Evolutionary conservation across 2,113 vertebrate species (phyloP).

Genomic region (Cyprinus carpio): DNA sequence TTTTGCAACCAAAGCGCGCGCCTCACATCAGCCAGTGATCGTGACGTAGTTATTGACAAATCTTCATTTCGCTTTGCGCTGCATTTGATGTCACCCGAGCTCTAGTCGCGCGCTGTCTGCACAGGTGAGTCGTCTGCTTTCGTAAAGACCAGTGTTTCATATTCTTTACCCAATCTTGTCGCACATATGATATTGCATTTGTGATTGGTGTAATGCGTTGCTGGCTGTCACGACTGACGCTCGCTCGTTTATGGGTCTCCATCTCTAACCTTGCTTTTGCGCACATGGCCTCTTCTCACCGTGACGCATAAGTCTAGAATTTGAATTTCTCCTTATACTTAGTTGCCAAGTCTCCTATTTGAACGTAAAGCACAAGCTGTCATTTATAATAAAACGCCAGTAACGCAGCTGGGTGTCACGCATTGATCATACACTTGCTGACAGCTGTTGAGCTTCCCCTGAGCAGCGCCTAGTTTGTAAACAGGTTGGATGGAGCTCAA

Average conservation of each 20-base stretch:
- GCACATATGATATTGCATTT: neutral
- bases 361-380: neutral
- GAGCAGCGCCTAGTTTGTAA: slow-evolving; percentile 21
- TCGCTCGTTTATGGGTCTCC: slow-evolving; percentile 28
- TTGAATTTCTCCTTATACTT: neutral
- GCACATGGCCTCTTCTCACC: slow-evolving; percentile 26
- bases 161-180: neutral
- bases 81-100: slow-evolving; percentile 36
- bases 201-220: neutral
- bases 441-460: slow-evolving; percentile 46
- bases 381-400: neutral
- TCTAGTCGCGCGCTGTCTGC: slow-evolving; percentile 14
- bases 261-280: slow-evolving; percentile 33
- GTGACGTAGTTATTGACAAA: slow-evolving; percentile 36
- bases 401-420: too few species aligned
- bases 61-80: slow-evolving; percentile 20
- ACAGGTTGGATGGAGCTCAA: slow-evolving; percentile 21
- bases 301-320: slow-evolving; percentile 30
- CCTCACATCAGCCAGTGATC: slow-evolving; percentile 9
- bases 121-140: slow-evolving; percentile 48
- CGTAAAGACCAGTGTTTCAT: neutral
- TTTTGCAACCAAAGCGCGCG: slow-evolving; percentile 14
- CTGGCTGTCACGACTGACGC: slow-evolving; percentile 35
- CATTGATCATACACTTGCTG: slow-evolving; percentile 7
- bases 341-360: neutral